Conservation (phyloP, 2,113 vertebrate species). For the Seriola rivoliana region DNA sequence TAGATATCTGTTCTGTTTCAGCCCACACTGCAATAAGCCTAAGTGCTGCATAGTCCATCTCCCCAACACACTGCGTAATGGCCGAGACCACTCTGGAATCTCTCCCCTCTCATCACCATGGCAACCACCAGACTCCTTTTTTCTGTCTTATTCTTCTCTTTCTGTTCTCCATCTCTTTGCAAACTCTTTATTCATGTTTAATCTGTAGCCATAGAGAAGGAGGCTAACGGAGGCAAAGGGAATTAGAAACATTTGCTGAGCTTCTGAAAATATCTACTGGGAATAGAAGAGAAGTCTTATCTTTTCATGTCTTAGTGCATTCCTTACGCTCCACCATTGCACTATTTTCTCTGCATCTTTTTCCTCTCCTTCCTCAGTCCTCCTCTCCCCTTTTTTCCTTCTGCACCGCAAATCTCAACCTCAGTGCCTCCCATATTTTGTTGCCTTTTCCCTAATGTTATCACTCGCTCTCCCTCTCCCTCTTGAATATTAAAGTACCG, state of each 20-base stretch:
- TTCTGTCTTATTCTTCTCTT: slow-evolving; percentile 30
- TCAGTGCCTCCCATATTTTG: slow-evolving; percentile 3
- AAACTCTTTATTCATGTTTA: slow-evolving; percentile 67
- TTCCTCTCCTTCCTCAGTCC: background rate
- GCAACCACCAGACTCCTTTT: slow-evolving; percentile 69
- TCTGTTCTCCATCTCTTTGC: slow-evolving; percentile 51
- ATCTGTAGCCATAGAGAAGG: slow-evolving; percentile 53
- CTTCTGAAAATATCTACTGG: slow-evolving; percentile 50
- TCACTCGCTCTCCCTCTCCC: background rate
- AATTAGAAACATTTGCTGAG: slow-evolving; percentile 52
- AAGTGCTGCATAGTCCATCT: slow-evolving; percentile 75
- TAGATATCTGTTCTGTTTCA: slow-evolving; percentile 71
- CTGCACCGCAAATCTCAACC: slow-evolving; percentile 4
- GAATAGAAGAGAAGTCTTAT: slow-evolving; percentile 38
- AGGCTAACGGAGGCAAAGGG: slow-evolving; percentile 39
- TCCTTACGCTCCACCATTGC: slow-evolving; percentile 14
- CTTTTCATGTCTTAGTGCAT: slow-evolving; percentile 34
- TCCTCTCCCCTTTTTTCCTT: slow-evolving; percentile 10
- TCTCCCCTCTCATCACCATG: slow-evolving; percentile 71
- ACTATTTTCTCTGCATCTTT: background rate
- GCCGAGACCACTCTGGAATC: slow-evolving; percentile 73
- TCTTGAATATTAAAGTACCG: slow-evolving; percentile 57
- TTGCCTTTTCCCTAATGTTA: slow-evolving; percentile 27
- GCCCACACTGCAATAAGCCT: slow-evolving; percentile 78
- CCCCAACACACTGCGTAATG: slow-evolving; percentile 72